phyloP scores from a whole-genome alignment of 2,888 invertebrate species.

The Euplexia lucipara region DNA sequence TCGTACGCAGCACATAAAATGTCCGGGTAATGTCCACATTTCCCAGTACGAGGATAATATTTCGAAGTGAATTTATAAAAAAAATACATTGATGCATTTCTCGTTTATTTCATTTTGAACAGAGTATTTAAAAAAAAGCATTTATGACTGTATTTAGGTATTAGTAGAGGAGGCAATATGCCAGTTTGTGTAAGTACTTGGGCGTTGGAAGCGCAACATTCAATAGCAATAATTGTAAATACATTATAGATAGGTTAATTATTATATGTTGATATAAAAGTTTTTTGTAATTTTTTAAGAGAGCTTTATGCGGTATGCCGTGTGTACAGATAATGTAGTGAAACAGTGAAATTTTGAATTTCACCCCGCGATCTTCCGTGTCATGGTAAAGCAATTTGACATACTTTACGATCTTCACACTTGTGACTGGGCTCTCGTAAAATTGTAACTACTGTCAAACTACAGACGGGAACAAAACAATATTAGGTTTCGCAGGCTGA shows the following conservation, averaged over 20 bases:
- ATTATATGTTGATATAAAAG: slow-evolving; percentile 83
- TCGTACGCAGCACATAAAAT: slow-evolving; percentile 58
- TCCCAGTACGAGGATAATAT: slow-evolving; percentile 40
- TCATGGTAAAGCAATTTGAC: slow-evolving; percentile 74
- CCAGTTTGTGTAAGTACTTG: slow-evolving; percentile 79
- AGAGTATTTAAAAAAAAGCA: slow-evolving; percentile 71
- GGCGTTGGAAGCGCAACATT: slow-evolving; percentile 89
- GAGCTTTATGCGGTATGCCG: slow-evolving; percentile 88
- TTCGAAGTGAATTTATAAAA: slow-evolving; percentile 14
- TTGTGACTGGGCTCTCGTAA: slow-evolving; percentile 76
- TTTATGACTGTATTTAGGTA: slow-evolving; percentile 76
- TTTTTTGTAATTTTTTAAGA: slow-evolving; percentile 89
- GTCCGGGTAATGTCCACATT: slow-evolving; percentile 45
- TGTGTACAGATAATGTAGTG: slow-evolving; percentile 83
- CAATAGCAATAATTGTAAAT: slow-evolving; percentile 90
- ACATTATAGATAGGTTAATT: slow-evolving; percentile 89
- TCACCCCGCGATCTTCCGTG: slow-evolving; percentile 82
- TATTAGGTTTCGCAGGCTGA: slow-evolving; percentile 62
- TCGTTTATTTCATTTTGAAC: slow-evolving; percentile 66
- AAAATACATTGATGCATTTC: slow-evolving; percentile 12
- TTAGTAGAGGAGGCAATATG: slow-evolving; percentile 85
- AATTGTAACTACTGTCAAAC: slow-evolving; percentile 68
- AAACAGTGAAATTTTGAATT: slow-evolving; percentile 88
- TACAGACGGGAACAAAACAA: slow-evolving; percentile 64
- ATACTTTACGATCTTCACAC: slow-evolving; percentile 75